Base-by-base conservation (phyloP, 2,888 invertebrate genomes). In the Zele albiditarsus region DNA sequence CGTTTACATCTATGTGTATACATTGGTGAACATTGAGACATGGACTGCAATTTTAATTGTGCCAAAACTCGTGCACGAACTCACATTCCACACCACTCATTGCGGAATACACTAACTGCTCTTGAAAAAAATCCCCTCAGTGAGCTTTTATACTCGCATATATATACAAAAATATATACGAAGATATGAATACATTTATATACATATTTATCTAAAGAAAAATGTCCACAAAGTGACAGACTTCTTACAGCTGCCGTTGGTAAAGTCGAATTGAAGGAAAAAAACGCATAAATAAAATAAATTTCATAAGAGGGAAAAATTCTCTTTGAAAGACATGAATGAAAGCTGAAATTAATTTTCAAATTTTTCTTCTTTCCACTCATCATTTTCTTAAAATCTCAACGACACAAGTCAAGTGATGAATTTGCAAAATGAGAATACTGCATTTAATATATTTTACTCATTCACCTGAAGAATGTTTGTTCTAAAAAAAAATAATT, bases 21-120 rank as follows among this genome's bases (percentile, higher is more conserved):
- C 8, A 38, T 38, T 38, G 8, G 10, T 38, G 38, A 12, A 38
- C 38, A 38, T 0, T 12, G 38, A 38, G 1, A 12, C 38, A 12
- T 38, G 12, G 12, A 38, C 1, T 38, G 38, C 12, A 38, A 12
- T 38, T 46, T 46, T 46, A 46, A 46, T 46, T 46, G n/a, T 38
- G 12, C 38, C 38, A 38, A 38, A 38, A 12, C 38, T 12, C 10
- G 12, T 46, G 4, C 46, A 46, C 5, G 4, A 46, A 16, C n/a
- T 46, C 46, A 16, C n/a, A 46, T 46, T n/a, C n/a, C 16, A n/a
- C 4, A n/a, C 3, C 16, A 46, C n/a, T 68, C 28, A 53, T 69
- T n/a, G 33, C 25, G 14, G 25, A 69, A 58, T 58, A 16, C 69
- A 69, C 57, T 33, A 57, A 69, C 57, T 58, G 6, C 38, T 27